Evolutionary conservation across 2,113 vertebrate genomes (phyloP).

Genomic region (Hippocampus mohnikei): DNA sequence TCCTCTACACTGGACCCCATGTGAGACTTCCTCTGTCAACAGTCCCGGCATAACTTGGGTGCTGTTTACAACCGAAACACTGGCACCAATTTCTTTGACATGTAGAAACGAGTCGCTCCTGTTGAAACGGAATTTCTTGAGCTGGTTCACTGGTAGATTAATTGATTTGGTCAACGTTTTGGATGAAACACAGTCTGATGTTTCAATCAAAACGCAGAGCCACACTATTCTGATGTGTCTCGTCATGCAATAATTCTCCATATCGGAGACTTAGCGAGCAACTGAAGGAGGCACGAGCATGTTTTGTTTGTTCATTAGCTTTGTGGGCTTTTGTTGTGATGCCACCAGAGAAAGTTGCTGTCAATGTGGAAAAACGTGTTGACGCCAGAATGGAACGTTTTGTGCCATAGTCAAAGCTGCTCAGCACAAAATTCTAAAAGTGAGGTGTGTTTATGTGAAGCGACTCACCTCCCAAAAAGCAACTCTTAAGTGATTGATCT

Average conservation of each 20-base stretch:
- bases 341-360: background rate
- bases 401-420: background rate
- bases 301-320: background rate
- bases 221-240: background rate
- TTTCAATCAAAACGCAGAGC: background rate
- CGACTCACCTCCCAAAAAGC: too few species aligned
- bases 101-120: slow-evolving; percentile 4
- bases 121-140: background rate
- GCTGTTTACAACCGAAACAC: slow-evolving; percentile 58
- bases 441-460: background rate
- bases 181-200: background rate
- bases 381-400: background rate
- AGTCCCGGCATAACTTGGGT: slow-evolving; percentile 56
- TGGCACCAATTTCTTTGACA: slow-evolving; percentile 12
- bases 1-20: slow-evolving; percentile 58
- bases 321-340: background rate
- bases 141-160: background rate
- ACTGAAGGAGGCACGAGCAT: background rate
- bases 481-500: too few species aligned
- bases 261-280: background rate
- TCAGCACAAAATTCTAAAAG: background rate
- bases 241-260: background rate
- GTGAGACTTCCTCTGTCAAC: slow-evolving; percentile 67
- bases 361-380: background rate
- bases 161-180: background rate